phyloP scores from a whole-genome alignment of 2,113 vertebrate genomes.

The Macrotis lagotis region DNA sequence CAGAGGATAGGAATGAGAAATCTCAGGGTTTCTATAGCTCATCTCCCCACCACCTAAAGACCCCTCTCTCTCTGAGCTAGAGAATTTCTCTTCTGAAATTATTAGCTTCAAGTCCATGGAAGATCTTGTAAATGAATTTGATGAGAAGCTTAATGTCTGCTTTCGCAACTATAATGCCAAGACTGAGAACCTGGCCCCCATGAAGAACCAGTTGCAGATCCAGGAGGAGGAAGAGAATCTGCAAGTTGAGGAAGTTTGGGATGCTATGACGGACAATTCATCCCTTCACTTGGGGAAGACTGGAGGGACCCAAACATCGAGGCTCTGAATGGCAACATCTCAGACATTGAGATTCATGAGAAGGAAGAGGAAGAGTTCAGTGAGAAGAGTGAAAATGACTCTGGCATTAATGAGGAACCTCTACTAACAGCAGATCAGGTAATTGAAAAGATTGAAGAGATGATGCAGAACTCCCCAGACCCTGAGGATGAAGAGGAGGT shows the following conservation, averaged over 20 bases:
- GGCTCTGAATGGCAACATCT: constrained; percentile 91
- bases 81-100: constrained; percentile 94
- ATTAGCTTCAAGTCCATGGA: constrained; percentile 99
- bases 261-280: constrained; percentile 95
- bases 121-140: constrained; percentile 95
- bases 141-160: constrained; percentile 95
- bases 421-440: constrained; percentile 95
- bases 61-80: constrained; percentile 93
- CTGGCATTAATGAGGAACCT: constrained; percentile 91
- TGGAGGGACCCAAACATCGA: constrained; percentile 89
- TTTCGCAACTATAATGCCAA: constrained; percentile 97
- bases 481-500: constrained; percentile 91
- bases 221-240: constrained; percentile 92
- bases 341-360: constrained; percentile 93
- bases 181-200: constrained; percentile 92
- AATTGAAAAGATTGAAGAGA: constrained; percentile 95
- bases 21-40: constrained; percentile 81
- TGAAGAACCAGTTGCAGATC: constrained; percentile 90
- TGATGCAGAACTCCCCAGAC: constrained; percentile 97
- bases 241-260: constrained; percentile 96
- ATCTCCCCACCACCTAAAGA: constrained; percentile 86
- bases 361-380: constrained; percentile 95
- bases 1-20: constrained; percentile 85
- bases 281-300: constrained; percentile 86
- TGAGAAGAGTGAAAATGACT: constrained; percentile 93